These are phyloP conservation scores for Sylvietta virens DNA, from an alignment of 2,113 vertebrate species.

Conservation along the genomic window DNA sequence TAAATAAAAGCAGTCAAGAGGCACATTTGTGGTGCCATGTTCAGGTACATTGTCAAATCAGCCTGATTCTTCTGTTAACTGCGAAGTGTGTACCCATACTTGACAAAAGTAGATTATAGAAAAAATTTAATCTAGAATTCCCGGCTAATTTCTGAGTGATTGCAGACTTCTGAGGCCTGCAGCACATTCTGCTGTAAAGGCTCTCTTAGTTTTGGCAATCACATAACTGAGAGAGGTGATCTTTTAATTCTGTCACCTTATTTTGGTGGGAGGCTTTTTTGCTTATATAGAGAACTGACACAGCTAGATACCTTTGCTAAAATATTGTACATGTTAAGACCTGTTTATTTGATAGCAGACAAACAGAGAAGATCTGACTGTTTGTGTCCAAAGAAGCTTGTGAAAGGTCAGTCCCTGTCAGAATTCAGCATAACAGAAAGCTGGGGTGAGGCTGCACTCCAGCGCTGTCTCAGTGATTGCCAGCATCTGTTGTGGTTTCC, in stretches of 20 bases:
- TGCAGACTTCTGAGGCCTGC: not conserved
- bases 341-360: not conserved
- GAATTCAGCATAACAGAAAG: not conserved
- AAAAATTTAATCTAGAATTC: not conserved
- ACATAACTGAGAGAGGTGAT: not conserved
- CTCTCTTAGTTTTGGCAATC: not conserved
- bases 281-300: not conserved
- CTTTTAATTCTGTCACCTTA: not conserved
- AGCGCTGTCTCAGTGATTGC: not conserved
- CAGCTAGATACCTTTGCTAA: not conserved
- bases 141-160: not conserved
- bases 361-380: not conserved
- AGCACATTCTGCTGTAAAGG: not conserved
- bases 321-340: not conserved
- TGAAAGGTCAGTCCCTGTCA: not conserved
- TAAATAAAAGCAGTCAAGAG: not conserved
- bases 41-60: not conserved
- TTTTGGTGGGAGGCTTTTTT: not conserved
- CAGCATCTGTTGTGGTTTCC: conserved; percentile 51
- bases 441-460: not conserved
- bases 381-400: not conserved
- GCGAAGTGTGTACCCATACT: not conserved
- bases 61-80: not conserved
- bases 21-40: not conserved
- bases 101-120: not conserved